These are phyloP conservation scores for Neuroscelio doddi DNA, from an alignment of 2,888 invertebrate species.

Conservation along the genomic window DNA sequence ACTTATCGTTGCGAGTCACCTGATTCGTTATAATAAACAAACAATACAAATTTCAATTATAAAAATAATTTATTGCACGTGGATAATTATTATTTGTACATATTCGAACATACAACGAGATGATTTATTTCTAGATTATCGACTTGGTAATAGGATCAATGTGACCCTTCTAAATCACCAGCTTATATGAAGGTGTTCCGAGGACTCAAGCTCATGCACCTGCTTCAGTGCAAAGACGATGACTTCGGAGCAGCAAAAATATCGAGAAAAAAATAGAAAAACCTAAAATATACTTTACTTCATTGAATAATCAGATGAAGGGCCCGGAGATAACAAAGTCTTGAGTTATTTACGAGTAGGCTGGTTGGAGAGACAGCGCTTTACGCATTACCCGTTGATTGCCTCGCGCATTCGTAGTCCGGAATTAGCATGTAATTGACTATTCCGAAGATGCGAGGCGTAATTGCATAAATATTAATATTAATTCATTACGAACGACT, in stretches of 20 bases:
- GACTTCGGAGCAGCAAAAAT: constrained; percentile 2
- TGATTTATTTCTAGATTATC: neutral
- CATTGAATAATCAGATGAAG: constrained; percentile 31
- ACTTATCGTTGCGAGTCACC: too few species aligned
- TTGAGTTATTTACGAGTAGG: constrained; percentile 58
- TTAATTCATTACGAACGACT: constrained; percentile 42
- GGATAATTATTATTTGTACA: too few species aligned
- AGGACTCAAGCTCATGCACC: constrained; percentile 3
- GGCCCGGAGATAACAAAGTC: constrained; percentile 55
- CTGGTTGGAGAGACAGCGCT: constrained; percentile 47
- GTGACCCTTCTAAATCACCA: constrained; percentile 18
- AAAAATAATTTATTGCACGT: too few species aligned
- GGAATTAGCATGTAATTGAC: constrained; percentile 42
- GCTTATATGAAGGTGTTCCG: constrained; percentile 13
- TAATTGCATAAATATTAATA: constrained; percentile 54
- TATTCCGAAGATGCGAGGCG: constrained; percentile 23
- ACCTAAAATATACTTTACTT: constrained; percentile 15
- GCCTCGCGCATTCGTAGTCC: constrained; percentile 25
- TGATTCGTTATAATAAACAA: too few species aligned
- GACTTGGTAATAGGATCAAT: constrained; percentile 12
- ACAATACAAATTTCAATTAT: too few species aligned
- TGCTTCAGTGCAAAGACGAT: constrained; percentile 1
- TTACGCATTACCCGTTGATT: constrained; percentile 47
- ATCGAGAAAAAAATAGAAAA: constrained; percentile 9
- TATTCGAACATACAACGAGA: too few species aligned